Percentiles rank a stretch among this genome's conserved stretches.
Conservation (phyloP, 1,140 invertebrate genomes). For the Araneus ventricosus region DNA sequence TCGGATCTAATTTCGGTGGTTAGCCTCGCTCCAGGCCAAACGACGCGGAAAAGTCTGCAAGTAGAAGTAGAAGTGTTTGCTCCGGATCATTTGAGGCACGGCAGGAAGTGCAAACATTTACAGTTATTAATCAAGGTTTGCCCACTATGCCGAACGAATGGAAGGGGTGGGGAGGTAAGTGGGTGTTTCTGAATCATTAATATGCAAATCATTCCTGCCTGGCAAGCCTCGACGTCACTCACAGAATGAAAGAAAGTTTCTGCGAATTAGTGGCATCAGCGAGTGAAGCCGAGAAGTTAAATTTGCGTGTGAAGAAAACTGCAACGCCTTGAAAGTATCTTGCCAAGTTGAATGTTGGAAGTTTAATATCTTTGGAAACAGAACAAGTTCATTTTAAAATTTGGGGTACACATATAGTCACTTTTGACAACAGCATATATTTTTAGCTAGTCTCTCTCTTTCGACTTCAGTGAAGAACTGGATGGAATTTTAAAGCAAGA, state of each 20-base stretch:
- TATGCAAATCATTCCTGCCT: constrained; percentile 21
- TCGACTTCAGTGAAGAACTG: no score
- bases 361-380: not conserved
- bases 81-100: not conserved
- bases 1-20: not conserved
- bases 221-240: not conserved
- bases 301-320: not conserved
- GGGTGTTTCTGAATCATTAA: not conserved
- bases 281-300: not conserved
- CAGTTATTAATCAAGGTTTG: constrained; percentile 30
- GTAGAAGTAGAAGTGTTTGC: not conserved
- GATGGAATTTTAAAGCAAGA: no score
- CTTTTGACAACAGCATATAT: no score
- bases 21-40: not conserved
- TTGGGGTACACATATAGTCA: no score
- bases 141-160: not conserved
- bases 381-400: no score
- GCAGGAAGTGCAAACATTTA: constrained; percentile 14
- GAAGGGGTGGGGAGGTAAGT: not conserved
- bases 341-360: not conserved
- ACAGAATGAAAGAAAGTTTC: not conserved
- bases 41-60: not conserved
- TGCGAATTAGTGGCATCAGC: not conserved
- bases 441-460: no score
- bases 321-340: not conserved